Base-by-base conservation (phyloP, 2,797 vertebrate species). In the Sphaeramia orbicularis region DNA sequence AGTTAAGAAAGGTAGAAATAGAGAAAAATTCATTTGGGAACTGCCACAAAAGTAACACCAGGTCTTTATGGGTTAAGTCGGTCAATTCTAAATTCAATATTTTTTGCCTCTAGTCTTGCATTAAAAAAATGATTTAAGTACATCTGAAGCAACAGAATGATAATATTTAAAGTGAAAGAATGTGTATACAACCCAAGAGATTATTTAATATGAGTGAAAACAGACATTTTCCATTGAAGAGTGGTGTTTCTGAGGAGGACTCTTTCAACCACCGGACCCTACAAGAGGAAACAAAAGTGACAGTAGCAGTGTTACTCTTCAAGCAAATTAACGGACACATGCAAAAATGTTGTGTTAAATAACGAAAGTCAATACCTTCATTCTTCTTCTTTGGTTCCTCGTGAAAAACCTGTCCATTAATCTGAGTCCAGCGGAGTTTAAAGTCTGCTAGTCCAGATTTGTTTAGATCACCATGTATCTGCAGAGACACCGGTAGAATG, bases 381-480 rank as follows among this genome's bases (percentile, higher is more conserved):
- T 15, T 21, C 10, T 61, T 24, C 13, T 7, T 38, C 30, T 55
- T 56, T 30, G 18, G n/a, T 41, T 76, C 41, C 56, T 59, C 63
- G 7, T 58, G 59, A 47, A 85, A 76, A 0, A 7, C 49, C 12
- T 70, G 1, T 0, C 47, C 71, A 0, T 68, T 51, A 0, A 2
- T 58, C 50, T 70, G 13, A 6, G 2, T 36, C 78, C 82, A 88
- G 54, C 13, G 13, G 0, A 89, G 69, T 35, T 61, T 65, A 11
- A 65, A 19, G 27, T 74, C 60, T 6, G 65, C 0, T 40, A 57
- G 1, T 3, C 16, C 36, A 0, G 36, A 1, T 11, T 45, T 30
- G 38, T 58, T 18, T 56, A 86, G 30, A 6, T 66, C 47, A 10
- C 24, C 38, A 11, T 74, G 65, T 24, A 88, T 40, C 86, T 88